Percentiles rank a stretch among this genome's conserved stretches.
phyloP scores from a whole-genome alignment of 2,888 invertebrate species.

The Ellobium chinense region DNA sequence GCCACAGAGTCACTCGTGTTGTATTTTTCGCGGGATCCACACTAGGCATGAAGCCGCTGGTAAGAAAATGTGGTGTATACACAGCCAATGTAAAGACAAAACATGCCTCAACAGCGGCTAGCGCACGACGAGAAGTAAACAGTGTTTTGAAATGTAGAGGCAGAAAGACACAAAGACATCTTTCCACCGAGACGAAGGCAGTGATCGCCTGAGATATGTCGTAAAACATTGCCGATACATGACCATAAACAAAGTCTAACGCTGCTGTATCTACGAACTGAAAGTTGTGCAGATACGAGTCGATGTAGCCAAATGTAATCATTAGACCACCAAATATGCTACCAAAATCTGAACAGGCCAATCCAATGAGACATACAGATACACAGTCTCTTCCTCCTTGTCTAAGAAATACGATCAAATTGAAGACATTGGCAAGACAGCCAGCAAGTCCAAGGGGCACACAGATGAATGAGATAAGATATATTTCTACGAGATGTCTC shows the following conservation, averaged over 20 bases:
- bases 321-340: too few relatives aligned
- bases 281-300: not conserved
- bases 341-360: too few relatives aligned
- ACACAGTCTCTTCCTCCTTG: too few relatives aligned
- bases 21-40: not conserved
- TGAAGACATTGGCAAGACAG: too few relatives aligned
- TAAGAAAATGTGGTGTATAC: slow-evolving; percentile 9
- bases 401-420: too few relatives aligned
- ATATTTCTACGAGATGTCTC: too few relatives aligned
- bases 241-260: not conserved
- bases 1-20: too few relatives aligned
- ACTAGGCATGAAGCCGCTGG: not conserved
- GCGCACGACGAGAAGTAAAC: not conserved
- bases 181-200: not conserved
- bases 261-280: not conserved
- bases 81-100: not conserved
- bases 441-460: too few relatives aligned
- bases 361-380: too few relatives aligned
- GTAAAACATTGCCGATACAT: slow-evolving; percentile 3
- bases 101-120: not conserved
- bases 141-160: not conserved
- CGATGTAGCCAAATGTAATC: too few relatives aligned
- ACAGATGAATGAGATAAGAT: too few relatives aligned
- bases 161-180: slow-evolving; percentile 13
- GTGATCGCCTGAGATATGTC: slow-evolving; percentile 10